phyloP scores from a whole-genome alignment of 2,797 vertebrate genomes.

The Gallirallus australis region DNA sequence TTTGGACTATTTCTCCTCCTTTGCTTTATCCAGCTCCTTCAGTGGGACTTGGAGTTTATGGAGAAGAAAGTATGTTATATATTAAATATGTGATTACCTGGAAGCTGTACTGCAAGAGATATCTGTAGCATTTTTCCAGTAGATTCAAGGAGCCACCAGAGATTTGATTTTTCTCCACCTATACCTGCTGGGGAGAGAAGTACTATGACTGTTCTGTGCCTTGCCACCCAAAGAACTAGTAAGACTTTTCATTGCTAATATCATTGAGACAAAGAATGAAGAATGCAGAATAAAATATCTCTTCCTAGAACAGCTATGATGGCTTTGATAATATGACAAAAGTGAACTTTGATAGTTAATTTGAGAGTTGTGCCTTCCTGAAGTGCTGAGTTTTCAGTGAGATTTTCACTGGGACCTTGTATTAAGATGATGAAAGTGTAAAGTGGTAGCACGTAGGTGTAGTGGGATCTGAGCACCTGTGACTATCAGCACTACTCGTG shows the following conservation, averaged over 20 bases:
- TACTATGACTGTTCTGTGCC: not conserved
- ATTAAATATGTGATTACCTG: not conserved
- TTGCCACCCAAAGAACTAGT: not conserved
- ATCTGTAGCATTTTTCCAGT: not conserved
- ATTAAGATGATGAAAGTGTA: not conserved
- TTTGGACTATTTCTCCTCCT: not conserved
- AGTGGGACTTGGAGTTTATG: not conserved
- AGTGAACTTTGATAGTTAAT: not conserved
- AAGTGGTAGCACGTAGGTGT: rapidly evolving
- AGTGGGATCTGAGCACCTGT: not conserved
- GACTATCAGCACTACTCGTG: not conserved
- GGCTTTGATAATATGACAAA: rapidly evolving
- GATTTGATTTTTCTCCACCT: not conserved
- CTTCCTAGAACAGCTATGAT: not conserved
- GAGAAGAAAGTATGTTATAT: not conserved
- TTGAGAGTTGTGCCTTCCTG: not conserved
- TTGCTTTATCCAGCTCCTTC: not conserved
- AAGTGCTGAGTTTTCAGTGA: not conserved
- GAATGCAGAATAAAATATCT: not conserved
- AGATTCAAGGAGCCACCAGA: not conserved
- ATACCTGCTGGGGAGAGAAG: not conserved
- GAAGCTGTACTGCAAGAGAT: not conserved
- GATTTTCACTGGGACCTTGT: not conserved
- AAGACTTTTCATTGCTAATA: not conserved
- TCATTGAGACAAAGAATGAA: not conserved